Evolutionary conservation across 2,113 vertebrate species (phyloP), one percentile per base, ranked within the genome.

Genomic region (Albula goreensis): DNA sequence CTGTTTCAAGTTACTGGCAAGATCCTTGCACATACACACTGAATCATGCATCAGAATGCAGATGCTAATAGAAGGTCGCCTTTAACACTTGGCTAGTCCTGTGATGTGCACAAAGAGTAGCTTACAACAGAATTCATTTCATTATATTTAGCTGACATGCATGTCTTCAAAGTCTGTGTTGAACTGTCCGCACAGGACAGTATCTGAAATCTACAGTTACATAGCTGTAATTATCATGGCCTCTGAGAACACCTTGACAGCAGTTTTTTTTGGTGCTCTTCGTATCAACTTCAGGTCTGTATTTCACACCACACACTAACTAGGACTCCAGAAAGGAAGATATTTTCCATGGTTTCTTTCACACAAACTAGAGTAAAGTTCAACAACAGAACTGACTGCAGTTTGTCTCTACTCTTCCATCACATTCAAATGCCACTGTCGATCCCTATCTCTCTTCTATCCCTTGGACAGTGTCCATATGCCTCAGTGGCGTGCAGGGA

Each of bases 31-130:
- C 90, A 94, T 94, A 93, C 92, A 89, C 90, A 90, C 89, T 93
- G 92, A 93, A 94, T 94, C 94, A 92, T 92, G 94, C 95, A 93
- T 94, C 91, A 93, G 90, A 92, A 90, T 86, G 85, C 91, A 92
- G 91, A 90, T 92, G 89, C 92, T 94, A 93, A 94, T 93, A 92
- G 91, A 92, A 88, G 91, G 90, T 80, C 89, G 86, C 90, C 86
- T 60, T 49, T 88, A 89, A 87, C 86, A 85, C 85, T 87, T 89
- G 91, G 92, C 89, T 86, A 83, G 88, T 85, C 81, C 70, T 89
- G 87, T 88, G 89, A 88, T 90, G 88, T 88, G 89, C 89, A 11
- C 49, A 56, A 41, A 81, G 78, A 85, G 22, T 31, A 85, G 50
- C 78, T 51, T 8, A 90, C 80, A 87, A 41, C 60, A 49, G 87